Conservation (phyloP, 2,888 invertebrate species). For the Cephus rjabovi region DNA sequence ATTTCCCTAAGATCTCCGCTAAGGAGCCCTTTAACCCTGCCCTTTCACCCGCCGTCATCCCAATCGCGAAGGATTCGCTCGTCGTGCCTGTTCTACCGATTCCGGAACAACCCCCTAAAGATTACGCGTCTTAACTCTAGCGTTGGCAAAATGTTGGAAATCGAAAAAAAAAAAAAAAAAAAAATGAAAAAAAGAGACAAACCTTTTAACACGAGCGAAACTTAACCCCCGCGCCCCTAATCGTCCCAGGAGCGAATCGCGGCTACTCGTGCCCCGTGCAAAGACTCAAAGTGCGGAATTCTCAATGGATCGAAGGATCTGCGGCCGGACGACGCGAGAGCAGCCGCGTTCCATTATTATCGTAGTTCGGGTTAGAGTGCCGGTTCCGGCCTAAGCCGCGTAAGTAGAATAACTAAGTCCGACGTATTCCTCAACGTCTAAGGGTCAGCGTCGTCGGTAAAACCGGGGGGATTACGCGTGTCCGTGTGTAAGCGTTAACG, state of each 20-base stretch:
- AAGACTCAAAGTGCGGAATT: background rate
- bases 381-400: slow-evolving; percentile 12
- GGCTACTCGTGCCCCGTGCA: background rate
- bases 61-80: slow-evolving; percentile 15
- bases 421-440: slow-evolving; percentile 40
- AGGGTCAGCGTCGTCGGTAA: slow-evolving; percentile 44
- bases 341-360: slow-evolving; percentile 25
- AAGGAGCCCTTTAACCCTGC: slow-evolving; percentile 63
- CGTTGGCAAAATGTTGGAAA: slow-evolving; percentile 42
- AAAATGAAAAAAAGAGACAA: background rate
- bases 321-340: slow-evolving; percentile 1
- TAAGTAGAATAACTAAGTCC: slow-evolving; percentile 8
- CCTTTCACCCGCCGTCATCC: slow-evolving; percentile 15
- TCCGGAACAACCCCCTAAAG: slow-evolving; percentile 34
- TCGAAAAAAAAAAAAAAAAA: slow-evolving; percentile 20
- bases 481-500: slow-evolving; percentile 23
- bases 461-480: slow-evolving; percentile 48
- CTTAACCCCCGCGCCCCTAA: background rate
- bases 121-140: slow-evolving; percentile 44
- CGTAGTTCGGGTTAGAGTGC: slow-evolving; percentile 35
- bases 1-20: slow-evolving; percentile 75
- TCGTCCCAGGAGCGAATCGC: background rate
- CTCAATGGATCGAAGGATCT: background rate
- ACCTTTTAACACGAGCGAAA: background rate
- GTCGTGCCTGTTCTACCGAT: slow-evolving; percentile 22